Evolutionary conservation across 1,140 invertebrate genomes (phyloP), one percentile per base, ranked within the genome.

Genomic region (Heterodera carotae): DNA sequence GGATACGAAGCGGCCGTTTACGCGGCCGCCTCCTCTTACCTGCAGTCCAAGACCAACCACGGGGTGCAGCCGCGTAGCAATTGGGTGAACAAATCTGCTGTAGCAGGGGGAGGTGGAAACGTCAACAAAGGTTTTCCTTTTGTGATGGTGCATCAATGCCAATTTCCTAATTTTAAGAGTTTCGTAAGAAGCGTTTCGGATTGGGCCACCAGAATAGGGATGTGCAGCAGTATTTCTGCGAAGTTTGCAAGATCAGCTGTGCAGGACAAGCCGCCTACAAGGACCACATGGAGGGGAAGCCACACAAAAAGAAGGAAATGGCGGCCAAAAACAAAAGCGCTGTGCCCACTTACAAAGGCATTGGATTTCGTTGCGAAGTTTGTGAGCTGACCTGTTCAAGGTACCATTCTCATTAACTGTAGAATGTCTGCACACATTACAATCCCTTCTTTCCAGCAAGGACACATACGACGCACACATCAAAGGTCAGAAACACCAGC

Each of bases 401-500:
- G 69, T 56, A 53, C n/a, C n/a, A n/a, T n/a, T n/a, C n/a, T n/a
- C n/a, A n/a, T n/a, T n/a, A n/a, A n/a, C n/a, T n/a, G n/a, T n/a
- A 12, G 48, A 60, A 27, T 25, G 27, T 64, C 31, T 27, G 3
- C 18, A 22, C 8, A 62, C 60, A 10, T 62, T n/a, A 10, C 29
- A 31, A 62, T 34, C 1, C 1, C 29, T 31, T 27, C n/a, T 25
- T 64, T 74, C 10, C 27, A 74, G 72, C 29, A 93, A 93, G 67
- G 96, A 98, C 90, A 95, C 96, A 0, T 99, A 98, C 90, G 94
- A 95, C 48, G 95, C 96, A 43, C 97, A 99, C 90, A 94, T 98
- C 81, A 91, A 95, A 76, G 96, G 96, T 68, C 93, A 95, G 74
- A 98, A 98, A 88, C 97, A 99, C 91, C 78, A 81, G 15, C 72